Base-by-base conservation (phyloP, 2,888 invertebrate genomes). In the Ephialtes manifestator region DNA sequence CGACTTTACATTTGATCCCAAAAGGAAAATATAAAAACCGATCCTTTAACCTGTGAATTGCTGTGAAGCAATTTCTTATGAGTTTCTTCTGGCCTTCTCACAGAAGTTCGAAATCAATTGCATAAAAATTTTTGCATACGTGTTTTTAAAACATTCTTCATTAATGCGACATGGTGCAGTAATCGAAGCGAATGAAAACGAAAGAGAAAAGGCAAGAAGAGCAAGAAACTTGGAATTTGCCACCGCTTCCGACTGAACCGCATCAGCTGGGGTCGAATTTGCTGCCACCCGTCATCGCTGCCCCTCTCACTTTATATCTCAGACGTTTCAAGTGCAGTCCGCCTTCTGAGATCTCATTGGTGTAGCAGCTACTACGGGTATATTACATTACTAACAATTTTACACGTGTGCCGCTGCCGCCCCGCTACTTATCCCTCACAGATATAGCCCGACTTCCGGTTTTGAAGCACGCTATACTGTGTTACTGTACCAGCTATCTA, bases 331-430 rank as follows among this genome's bases (percentile, higher is more conserved):
- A 71, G 53, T 71, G 71, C 53, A 70, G 35, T 63, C 60, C 35
- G 18, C 15, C n/a, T 71, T 71, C 72, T 43, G 13, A 43, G 72
- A 15, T n/a, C 43, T 58, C 58, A 58, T 72, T 58, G 72, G 55
- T 58, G 72, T 72, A 72, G 43, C 60, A 10, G 24, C 35, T 8
- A 63, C 60, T 18, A 63, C 60, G 60, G 35, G 18, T 35, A 24
- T 10, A 58, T 55, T 55, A n/a, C 60, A 60, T 60, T 58, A 58
- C 74, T 48, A 74, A 60, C 18, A 60, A 60, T 74, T 74, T 48
- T 60, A 74, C 74, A 74, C 74, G 74, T 74, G 60, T 74, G 72
- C 55, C 8, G 43, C 55, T 70, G 35, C 18, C 35, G 51, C 24
- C 10, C 15, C 4, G 58, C 39, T n/a, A 28, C 48, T 60, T 58